Evolutionary conservation across 64 coral and sea anemone species (phyloP).

Genomic region (Pocillopora damicornis): DNA sequence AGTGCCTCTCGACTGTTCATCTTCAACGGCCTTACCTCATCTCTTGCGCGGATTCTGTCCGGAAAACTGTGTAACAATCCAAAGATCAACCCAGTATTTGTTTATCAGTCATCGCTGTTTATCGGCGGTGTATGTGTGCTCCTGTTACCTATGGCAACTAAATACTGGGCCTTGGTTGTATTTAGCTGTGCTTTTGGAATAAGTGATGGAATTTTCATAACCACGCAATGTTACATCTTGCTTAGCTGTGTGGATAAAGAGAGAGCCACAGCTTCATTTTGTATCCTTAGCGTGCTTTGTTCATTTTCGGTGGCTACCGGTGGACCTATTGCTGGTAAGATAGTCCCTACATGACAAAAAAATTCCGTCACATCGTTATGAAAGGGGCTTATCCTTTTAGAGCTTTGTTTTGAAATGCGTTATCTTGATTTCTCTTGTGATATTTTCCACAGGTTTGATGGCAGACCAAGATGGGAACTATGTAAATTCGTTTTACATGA

Average conservation of each 20-base stretch:
- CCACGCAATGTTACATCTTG: conserved; percentile 5
- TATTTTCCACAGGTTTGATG: conserved; percentile 4
- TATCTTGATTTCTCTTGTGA: neutral
- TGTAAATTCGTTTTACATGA: neutral
- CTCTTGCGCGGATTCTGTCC: neutral
- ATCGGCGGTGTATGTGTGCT: neutral
- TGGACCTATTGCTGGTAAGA: conserved; percentile 19
- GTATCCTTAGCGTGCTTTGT: conserved; percentile 5
- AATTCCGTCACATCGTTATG: neutral
- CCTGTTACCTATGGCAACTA: conserved; percentile 1
- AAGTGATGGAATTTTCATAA: conserved; percentile 33
- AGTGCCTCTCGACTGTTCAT: conserved; percentile 44
- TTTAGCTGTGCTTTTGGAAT: conserved; percentile 22
- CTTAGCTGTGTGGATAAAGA: conserved; percentile 21
- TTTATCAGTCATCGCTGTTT: conserved; percentile 26
- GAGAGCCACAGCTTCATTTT: conserved; percentile 18
- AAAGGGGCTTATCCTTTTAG: neutral
- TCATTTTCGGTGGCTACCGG: neutral
- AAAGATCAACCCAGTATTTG: conserved; percentile 1
- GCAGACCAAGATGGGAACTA: conserved; percentile 3
- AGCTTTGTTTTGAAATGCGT: neutral
- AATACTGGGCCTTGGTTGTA: conserved; percentile 7
- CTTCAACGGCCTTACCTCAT: conserved; percentile 32
- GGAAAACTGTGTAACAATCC: conserved; percentile 15
- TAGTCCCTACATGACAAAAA: neutral